Percentiles rank a stretch among this genome's conserved stretches.
Conservation (phyloP, 92 coral and sea anemone genomes). For the Nematostella vectensis region DNA sequence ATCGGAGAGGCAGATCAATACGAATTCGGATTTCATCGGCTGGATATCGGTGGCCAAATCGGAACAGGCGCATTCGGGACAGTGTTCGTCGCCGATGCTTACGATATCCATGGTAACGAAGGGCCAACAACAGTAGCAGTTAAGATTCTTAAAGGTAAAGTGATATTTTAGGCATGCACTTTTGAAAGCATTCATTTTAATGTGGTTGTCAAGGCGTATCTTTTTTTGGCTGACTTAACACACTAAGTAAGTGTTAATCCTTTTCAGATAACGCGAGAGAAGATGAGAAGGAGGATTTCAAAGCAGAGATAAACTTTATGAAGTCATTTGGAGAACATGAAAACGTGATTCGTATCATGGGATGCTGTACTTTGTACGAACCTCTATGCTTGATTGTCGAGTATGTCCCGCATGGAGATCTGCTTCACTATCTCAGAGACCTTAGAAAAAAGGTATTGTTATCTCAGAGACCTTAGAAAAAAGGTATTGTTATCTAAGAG, state of each 20-base stretch:
- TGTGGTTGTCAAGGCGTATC: too few species aligned
- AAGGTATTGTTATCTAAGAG: too few species aligned
- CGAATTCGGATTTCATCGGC: constrained; percentile 84
- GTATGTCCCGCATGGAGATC: constrained; percentile 82
- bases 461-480: too few species aligned
- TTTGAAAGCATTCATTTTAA: too few species aligned
- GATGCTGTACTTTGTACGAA: constrained; percentile 81
- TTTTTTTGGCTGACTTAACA: too few species aligned
- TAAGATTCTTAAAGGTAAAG: constrained; percentile 75
- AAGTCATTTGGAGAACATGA: constrained; percentile 85
- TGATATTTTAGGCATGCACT: too few species aligned
- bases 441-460: constrained; percentile 73
- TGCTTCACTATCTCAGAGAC: constrained; percentile 69
- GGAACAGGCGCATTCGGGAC: constrained; percentile 96
- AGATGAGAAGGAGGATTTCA: constrained; percentile 84
- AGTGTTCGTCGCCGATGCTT: constrained; percentile 90
- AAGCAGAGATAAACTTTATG: constrained; percentile 87
- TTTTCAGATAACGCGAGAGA: constrained; percentile 56
- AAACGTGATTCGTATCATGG: constrained; percentile 78
- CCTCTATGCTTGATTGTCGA: constrained; percentile 82
- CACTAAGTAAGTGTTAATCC: background rate
- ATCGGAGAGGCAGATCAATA: constrained; percentile 83
- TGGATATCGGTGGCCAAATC: constrained; percentile 66
- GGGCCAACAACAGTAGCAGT: constrained; percentile 71
- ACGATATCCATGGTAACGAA: constrained; percentile 57